Conservation (phyloP, 2,797 vertebrate genomes). For the Oreonectes daqikongensis region DNA sequence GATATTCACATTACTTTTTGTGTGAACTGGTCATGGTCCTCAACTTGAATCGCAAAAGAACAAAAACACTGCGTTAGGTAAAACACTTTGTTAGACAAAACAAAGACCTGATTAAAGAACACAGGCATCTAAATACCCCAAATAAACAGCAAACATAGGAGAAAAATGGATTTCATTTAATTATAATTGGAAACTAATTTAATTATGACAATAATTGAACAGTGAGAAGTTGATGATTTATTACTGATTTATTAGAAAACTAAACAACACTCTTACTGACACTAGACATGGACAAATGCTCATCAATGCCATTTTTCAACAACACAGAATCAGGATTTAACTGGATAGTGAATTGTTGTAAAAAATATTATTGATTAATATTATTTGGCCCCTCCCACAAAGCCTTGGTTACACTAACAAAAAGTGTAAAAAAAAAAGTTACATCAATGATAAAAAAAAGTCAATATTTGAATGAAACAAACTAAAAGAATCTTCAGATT, state of each 20-base stretch:
- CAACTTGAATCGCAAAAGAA: no score
- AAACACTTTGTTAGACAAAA: background rate
- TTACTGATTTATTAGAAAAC: background rate
- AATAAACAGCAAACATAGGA: background rate
- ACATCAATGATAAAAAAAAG: background rate
- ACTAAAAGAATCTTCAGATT: background rate
- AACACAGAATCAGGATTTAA: background rate
- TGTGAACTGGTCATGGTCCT: no score
- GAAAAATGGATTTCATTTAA: no score
- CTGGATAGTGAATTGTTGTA: background rate
- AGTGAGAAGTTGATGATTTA: background rate
- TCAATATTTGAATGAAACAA: background rate
- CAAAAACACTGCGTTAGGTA: no score
- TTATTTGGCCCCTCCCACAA: background rate
- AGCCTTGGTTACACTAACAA: background rate
- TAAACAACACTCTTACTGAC: background rate
- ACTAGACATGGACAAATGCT: background rate
- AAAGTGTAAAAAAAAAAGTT: background rate
- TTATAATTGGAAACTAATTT: background rate
- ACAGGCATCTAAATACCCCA: no score
- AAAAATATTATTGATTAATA: background rate
- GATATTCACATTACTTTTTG: no score
- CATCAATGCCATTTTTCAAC: background rate
- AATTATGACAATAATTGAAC: conserved; percentile 3
- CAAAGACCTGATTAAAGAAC: conserved; percentile 17